A percentile compares a stretch with the other conserved stretches of the same genome.
phyloP scores from a whole-genome alignment of 64 coral and sea anemone genomes.

The Acropora yongei region DNA sequence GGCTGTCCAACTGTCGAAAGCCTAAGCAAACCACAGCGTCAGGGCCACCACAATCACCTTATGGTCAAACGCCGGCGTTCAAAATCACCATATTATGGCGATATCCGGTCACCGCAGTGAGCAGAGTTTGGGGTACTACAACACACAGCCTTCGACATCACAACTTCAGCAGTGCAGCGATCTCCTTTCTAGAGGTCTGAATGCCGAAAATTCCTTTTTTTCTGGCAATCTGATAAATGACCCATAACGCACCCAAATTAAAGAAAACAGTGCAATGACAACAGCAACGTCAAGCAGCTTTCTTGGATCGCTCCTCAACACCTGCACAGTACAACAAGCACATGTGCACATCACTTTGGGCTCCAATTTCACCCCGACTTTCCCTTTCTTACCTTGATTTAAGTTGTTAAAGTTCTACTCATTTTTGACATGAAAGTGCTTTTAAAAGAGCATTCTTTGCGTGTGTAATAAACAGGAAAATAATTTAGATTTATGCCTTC shows the following conservation, averaged over 20 bases:
- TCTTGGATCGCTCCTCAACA: conserved; percentile 10
- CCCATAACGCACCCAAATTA: neutral
- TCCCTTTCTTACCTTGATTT: neutral
- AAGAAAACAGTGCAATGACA: neutral
- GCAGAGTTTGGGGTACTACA: conserved; percentile 7
- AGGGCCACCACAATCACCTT: conserved; percentile 27
- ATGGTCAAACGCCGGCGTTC: neutral
- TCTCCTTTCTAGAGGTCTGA: conserved; percentile 2
- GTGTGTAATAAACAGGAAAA: neutral
- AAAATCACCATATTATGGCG: too few species aligned
- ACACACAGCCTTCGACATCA: conserved; percentile 10
- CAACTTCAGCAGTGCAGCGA: neutral
- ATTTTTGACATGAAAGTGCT: neutral
- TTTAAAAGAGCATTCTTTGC: neutral
- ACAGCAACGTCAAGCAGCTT: neutral
- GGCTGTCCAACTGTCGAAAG: neutral
- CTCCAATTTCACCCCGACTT: neutral
- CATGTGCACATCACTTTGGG: neutral
- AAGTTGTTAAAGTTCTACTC: neutral
- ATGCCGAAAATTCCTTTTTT: neutral
- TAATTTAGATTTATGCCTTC: conserved; percentile 13
- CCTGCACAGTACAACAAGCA: neutral
- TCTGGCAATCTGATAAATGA: neutral
- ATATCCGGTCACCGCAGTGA: conserved; percentile 20
- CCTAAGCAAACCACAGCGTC: conserved; percentile 4